phyloP scores from a whole-genome alignment of 2,797 vertebrate species.

The Merluccius polli region DNA sequence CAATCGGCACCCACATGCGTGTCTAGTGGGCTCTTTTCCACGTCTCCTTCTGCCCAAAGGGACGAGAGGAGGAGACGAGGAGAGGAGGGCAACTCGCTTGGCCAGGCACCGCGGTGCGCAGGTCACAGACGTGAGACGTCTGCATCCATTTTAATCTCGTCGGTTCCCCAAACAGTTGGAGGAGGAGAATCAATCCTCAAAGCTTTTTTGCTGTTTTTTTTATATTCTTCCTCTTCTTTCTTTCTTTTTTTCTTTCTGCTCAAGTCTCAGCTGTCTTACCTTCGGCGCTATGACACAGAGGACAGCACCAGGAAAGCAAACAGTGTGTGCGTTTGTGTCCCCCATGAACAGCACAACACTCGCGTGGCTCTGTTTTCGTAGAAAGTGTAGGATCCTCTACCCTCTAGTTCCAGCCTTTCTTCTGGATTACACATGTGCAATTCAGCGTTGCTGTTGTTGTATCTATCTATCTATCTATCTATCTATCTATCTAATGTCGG shows the following conservation, averaged over 20 bases:
- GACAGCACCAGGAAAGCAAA: not conserved
- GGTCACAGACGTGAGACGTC: not conserved
- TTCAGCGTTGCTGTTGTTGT: not conserved
- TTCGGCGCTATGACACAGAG: not conserved
- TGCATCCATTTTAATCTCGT: not conserved
- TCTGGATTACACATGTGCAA: not conserved
- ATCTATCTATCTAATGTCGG: not conserved
- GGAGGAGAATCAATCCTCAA: not conserved
- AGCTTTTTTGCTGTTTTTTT: not conserved
- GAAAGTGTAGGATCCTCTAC: not conserved
- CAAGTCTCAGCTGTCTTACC: not conserved
- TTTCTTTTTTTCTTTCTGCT: not conserved
- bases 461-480: not conserved
- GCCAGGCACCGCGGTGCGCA: not conserved
- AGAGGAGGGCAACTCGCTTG: not conserved
- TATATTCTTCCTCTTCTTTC: not conserved
- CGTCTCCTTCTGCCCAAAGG: not conserved
- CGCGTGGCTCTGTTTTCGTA: not conserved
- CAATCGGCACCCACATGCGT: not conserved
- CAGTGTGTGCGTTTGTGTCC: not conserved
- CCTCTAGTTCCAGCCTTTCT: not conserved
- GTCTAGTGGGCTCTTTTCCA: not conserved
- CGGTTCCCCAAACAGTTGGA: not conserved
- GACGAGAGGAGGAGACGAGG: not conserved
- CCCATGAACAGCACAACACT: not conserved